Percentiles rank a stretch among this genome's conserved stretches.
phyloP scores from a whole-genome alignment of 2,797 vertebrate genomes.

The Glossophaga mutica region DNA sequence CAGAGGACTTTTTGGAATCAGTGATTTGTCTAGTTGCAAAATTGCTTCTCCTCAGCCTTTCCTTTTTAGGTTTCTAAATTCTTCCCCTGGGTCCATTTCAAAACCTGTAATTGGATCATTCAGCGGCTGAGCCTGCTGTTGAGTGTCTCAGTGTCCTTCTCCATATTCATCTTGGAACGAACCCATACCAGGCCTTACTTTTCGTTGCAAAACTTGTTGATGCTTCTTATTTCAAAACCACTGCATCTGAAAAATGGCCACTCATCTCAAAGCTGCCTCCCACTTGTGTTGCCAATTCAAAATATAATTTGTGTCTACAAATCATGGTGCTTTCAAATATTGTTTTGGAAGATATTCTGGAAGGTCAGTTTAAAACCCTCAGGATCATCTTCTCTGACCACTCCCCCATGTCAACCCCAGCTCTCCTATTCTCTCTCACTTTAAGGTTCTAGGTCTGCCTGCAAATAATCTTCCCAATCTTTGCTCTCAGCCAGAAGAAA shows the following conservation, averaged over 20 bases:
- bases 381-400: background rate
- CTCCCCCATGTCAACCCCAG: fast-evolving
- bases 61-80: conserved; percentile 57
- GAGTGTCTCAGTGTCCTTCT: background rate
- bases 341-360: background rate
- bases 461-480: background rate
- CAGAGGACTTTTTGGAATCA: background rate
- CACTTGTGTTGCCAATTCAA: background rate
- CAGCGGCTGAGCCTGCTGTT: background rate
- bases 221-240: conserved; percentile 33
- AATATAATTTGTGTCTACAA: conserved; percentile 6
- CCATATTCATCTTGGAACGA: conserved; percentile 15
- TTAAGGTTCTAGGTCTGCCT: background rate
- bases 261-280: background rate
- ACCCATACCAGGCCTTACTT: conserved; percentile 6
- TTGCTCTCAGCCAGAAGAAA: background rate
- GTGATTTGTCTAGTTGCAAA: conserved; percentile 47
- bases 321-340: background rate
- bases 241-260: background rate
- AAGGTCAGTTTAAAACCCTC: background rate
- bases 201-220: conserved; percentile 8
- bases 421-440: background rate
- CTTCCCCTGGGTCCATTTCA: conserved; percentile 46
- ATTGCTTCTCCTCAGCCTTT: conserved; percentile 33
- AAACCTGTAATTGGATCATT: conserved; percentile 53